Conservation (phyloP, 2,888 invertebrate species). For the Antitype chi region DNA sequence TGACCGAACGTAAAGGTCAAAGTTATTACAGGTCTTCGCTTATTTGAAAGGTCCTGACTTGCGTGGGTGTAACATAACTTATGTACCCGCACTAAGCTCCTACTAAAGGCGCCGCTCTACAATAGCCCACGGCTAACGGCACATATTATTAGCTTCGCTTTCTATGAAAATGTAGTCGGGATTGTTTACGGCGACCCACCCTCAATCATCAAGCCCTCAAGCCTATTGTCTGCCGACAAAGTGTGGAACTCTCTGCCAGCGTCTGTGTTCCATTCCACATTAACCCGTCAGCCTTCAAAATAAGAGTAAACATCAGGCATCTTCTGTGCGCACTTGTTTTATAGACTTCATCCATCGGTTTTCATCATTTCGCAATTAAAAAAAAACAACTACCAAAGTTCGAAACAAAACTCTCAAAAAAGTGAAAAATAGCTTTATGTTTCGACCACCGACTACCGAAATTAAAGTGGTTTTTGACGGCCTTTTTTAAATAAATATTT, state of each 20-base stretch:
- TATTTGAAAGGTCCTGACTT: neutral
- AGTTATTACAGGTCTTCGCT: conserved; percentile 8
- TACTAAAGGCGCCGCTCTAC: neutral
- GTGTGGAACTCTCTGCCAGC: neutral
- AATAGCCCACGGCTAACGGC: neutral
- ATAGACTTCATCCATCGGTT: neutral
- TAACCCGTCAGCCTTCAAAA: neutral
- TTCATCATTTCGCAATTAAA: neutral
- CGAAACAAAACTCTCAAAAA: too few species aligned
- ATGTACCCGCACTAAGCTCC: neutral
- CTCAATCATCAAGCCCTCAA: neutral
- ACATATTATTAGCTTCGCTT: neutral
- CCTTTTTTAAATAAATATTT: too few species aligned
- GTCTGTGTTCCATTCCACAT: neutral
- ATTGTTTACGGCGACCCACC: too few species aligned
- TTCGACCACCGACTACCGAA: too few species aligned
- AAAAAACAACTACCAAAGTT: too few species aligned
- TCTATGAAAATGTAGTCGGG: neutral
- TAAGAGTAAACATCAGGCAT: neutral
- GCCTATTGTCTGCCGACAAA: neutral
- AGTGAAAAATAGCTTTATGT: too few species aligned
- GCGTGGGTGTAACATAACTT: conserved; percentile 1
- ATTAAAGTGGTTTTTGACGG: too few species aligned
- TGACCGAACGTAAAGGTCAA: conserved; percentile 4
- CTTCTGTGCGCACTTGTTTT: neutral